Evolutionary conservation across 2,888 invertebrate species (phyloP).

Genomic region (Conistra vaccinii): DNA sequence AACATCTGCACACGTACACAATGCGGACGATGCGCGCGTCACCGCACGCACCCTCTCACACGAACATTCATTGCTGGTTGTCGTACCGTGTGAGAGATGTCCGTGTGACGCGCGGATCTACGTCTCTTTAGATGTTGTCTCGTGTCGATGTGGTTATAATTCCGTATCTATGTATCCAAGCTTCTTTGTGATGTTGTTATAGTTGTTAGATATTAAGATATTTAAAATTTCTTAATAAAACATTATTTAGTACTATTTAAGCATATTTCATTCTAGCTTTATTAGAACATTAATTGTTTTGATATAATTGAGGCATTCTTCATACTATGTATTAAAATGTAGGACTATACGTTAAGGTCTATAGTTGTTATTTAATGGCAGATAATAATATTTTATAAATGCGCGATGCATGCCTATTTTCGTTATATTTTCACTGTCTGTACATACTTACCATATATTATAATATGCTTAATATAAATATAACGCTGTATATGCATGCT

Average conservation of each 20-base stretch:
- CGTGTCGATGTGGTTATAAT: constrained; percentile 69
- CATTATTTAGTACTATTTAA: constrained; percentile 13
- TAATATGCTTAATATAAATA: constrained; percentile 43
- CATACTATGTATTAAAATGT: neutral
- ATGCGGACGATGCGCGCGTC: constrained; percentile 42
- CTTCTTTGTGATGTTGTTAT: constrained; percentile 47
- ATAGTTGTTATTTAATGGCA: neutral
- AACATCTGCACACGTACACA: constrained; percentile 51
- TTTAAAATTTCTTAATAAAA: constrained; percentile 41
- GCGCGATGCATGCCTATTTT: constrained; percentile 50
- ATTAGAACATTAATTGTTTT: constrained; percentile 30
- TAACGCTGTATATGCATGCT: constrained; percentile 50
- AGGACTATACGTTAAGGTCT: neutral
- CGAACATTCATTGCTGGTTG: neutral
- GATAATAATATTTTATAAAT: neutral
- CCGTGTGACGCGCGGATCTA: constrained; percentile 48
- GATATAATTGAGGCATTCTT: neutral
- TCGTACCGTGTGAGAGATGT: neutral
- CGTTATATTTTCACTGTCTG: constrained; percentile 34
- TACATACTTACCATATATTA: constrained; percentile 23
- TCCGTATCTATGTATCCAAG: constrained; percentile 55
- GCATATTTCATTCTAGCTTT: constrained; percentile 51
- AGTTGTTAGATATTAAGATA: constrained; percentile 32
- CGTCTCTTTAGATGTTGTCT: constrained; percentile 76
- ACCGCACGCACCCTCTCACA: neutral